Evolutionary conservation across 2,797 vertebrate species (phyloP).

Genomic region (Neosilurus mollespiculum): DNA sequence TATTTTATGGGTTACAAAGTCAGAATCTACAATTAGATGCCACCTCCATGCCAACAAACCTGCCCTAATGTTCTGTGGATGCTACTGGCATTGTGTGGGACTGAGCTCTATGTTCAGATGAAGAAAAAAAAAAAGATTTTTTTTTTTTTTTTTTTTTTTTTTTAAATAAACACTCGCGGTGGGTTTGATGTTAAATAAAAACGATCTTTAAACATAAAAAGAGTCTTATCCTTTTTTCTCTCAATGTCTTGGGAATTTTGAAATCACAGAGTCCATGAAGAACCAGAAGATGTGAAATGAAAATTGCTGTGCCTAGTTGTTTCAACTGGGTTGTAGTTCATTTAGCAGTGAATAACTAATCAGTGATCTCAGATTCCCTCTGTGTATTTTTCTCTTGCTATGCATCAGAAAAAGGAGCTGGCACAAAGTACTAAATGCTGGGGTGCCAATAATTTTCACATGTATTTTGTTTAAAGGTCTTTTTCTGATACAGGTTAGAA

Average conservation of each 20-base stretch:
- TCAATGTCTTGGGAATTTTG: background rate
- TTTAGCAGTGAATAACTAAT: background rate
- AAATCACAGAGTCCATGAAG: background rate
- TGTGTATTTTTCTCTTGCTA: no score
- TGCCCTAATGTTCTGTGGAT: background rate
- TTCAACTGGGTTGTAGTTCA: background rate
- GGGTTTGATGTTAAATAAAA: background rate
- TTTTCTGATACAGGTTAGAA: background rate
- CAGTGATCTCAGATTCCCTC: background rate
- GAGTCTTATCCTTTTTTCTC: background rate
- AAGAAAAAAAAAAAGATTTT: background rate
- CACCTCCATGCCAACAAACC: background rate
- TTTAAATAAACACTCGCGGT: background rate
- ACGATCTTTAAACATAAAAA: background rate
- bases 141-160: background rate
- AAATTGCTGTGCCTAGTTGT: background rate
- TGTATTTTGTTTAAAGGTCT: background rate
- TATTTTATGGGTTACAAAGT: conserved; percentile 5
- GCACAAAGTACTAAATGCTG: background rate
- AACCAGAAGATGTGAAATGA: background rate
- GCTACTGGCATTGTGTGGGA: background rate
- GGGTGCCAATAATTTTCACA: background rate
- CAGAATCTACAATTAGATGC: conserved; percentile 13
- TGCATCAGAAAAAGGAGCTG: background rate
- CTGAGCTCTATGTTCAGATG: background rate